phyloP scores from a whole-genome alignment of 2,113 vertebrate species.

The Jaculus jaculus region DNA sequence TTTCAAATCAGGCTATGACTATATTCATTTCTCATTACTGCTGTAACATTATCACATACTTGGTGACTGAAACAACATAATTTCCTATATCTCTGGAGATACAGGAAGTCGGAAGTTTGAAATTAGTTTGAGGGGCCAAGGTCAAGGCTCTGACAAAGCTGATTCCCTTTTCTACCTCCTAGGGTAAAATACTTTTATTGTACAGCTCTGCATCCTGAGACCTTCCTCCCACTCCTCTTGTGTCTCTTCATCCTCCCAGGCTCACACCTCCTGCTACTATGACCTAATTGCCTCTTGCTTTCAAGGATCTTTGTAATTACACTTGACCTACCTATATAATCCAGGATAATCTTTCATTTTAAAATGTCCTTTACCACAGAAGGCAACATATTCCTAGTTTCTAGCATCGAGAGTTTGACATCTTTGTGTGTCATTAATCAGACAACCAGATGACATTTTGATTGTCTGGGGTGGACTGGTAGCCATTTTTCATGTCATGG shows the following conservation, averaged over 20 bases:
- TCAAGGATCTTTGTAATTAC: background rate
- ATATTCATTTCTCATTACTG: background rate
- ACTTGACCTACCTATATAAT: background rate
- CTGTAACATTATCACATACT: background rate
- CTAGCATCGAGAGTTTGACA: background rate
- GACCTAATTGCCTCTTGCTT: background rate
- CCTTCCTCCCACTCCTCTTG: background rate
- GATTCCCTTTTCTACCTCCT: background rate
- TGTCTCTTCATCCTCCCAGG: background rate
- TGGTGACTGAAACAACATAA: background rate
- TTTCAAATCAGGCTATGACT: background rate
- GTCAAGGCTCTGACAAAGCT: background rate
- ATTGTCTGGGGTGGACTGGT: background rate
- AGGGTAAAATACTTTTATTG: background rate
- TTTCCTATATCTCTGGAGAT: background rate
- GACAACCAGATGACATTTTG: background rate
- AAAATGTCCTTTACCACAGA: background rate
- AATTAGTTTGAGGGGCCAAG: background rate
- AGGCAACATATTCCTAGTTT: background rate
- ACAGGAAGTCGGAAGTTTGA: background rate
- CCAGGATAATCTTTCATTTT: background rate
- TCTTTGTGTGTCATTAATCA: background rate
- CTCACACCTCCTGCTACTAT: background rate
- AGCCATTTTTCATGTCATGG: slow-evolving; percentile 19
- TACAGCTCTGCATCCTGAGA: background rate